Percentiles rank a stretch among this genome's conserved stretches.
Conservation (phyloP, 1,140 invertebrate genomes). For the Papilio glaucus region DNA sequence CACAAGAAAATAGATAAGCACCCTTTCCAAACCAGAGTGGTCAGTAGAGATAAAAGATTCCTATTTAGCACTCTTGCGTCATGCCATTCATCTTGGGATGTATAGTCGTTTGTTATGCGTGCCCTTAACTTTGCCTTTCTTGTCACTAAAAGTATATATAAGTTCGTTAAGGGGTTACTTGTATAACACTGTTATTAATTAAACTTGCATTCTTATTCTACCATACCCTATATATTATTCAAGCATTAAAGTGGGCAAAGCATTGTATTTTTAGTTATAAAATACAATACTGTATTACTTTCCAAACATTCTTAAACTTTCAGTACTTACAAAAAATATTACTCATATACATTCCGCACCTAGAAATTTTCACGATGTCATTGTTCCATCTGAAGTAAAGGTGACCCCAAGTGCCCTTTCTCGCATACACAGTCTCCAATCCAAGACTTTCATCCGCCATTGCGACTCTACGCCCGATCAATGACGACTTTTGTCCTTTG, state of each 20-base stretch:
- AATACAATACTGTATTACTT: not conserved
- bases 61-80: no score
- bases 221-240: not conserved
- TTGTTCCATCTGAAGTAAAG: not conserved
- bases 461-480: slow-evolving; percentile 3
- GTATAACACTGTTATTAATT: not conserved
- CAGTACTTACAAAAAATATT: not conserved
- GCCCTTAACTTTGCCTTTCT: no score
- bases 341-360: not conserved
- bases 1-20: no score
- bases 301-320: not conserved
- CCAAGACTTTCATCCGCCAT: no score
- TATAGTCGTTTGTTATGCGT: no score
- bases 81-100: no score
- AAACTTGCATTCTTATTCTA: not conserved
- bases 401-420: not conserved
- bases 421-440: not conserved
- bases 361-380: not conserved
- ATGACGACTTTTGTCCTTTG: not conserved
- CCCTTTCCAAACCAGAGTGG: no score
- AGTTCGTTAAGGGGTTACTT: not conserved
- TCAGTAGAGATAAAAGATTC: no score
- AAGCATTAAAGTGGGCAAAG: no score
- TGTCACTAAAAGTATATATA: not conserved
- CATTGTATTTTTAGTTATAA: not conserved